Evolutionary conservation across 2,888 invertebrate species (phyloP).

Genomic region (Zygaena filipendulae): DNA sequence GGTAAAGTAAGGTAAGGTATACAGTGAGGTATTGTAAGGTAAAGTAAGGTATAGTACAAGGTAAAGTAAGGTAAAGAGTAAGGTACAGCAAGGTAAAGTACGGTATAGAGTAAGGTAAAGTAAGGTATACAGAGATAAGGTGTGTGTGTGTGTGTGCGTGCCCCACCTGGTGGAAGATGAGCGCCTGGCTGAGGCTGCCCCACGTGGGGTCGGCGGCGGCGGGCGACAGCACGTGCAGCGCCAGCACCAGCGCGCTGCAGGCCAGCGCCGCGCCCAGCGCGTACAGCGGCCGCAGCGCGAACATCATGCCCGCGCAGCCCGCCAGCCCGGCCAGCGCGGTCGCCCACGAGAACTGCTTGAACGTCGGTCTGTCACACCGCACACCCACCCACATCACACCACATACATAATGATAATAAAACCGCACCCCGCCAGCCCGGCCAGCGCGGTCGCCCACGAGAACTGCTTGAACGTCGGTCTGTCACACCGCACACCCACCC

Average conservation of each 20-base stretch:
- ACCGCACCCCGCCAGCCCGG: conserved; percentile 87
- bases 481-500: conserved; percentile 16
- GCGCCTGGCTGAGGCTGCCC: conserved; percentile 99
- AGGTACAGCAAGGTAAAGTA: too few relatives aligned
- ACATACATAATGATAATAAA: neutral
- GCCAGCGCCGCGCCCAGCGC: conserved; percentile 89
- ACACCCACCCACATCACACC: neutral
- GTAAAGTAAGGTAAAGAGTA: too few relatives aligned
- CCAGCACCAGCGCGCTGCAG: conserved; percentile 85
- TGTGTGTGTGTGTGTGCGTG: too few relatives aligned
- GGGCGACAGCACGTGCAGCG: conserved; percentile 90
- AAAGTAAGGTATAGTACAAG: too few relatives aligned
- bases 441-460: conserved; percentile 91
- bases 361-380: conserved; percentile 79
- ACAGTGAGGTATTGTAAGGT: too few relatives aligned
- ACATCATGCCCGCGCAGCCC: conserved; percentile 93
- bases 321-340: conserved; percentile 88
- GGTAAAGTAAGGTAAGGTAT: too few relatives aligned
- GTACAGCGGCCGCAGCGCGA: conserved; percentile 91
- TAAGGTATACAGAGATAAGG: too few relatives aligned
- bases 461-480: conserved; percentile 97
- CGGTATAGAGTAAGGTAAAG: too few relatives aligned
- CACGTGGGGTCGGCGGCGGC: conserved; percentile 84
- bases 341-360: conserved; percentile 96
- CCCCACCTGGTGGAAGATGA: conserved; percentile 98